Base-by-base conservation (phyloP, 2,113 vertebrate species). In the Dryoscopus gambensis region DNA sequence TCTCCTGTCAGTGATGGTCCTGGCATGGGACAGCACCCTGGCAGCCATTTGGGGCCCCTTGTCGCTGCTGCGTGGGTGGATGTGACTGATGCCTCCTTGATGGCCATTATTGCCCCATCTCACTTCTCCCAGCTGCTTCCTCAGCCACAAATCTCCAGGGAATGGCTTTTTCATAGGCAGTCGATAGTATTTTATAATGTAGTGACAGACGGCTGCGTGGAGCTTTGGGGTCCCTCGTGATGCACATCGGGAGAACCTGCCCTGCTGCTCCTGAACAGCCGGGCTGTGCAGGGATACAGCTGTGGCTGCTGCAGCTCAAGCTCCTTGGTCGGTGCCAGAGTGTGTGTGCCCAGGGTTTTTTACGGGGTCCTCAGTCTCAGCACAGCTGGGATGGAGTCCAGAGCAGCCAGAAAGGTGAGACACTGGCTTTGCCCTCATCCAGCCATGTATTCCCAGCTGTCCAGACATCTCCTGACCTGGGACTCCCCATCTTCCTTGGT, bases 211-310 rank as follows among this genome's bases (percentile, higher is more conserved):
- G 0, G 46, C 40, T 16, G 24, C 0, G 0, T 40, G 57, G 37
- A 65, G 47, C 65, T 63, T 50, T 5, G 1, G 30, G 37, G 57
- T 77, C 25, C 47, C 24, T 71, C 0, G 0, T 33, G 60, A 28
- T 5, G 4, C 4, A 3, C 17, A 5, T 4, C 0, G 0, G 49
- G 40, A 46, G 42, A 57, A 52, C 0, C 1, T 3, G 1, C 78
- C 22, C 37, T 52, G 37, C 13, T 56, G 39, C 24, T 71, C 3
- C 1, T 46, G 33, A 81, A 3, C 44, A 65, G 39, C 28, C 4
- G 4, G 77, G 39, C 69, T 55, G 39, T 27, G 47, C 4, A 14
- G 44, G 30, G 37, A 2, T 25, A 31, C 6, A 11, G 49, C 76
- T 42, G 28, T 2, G 3, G 42, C 68, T 8, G 2, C 82, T 52